phyloP scores from a whole-genome alignment of 2,113 vertebrate species.

The Poecilia latipinna region DNA sequence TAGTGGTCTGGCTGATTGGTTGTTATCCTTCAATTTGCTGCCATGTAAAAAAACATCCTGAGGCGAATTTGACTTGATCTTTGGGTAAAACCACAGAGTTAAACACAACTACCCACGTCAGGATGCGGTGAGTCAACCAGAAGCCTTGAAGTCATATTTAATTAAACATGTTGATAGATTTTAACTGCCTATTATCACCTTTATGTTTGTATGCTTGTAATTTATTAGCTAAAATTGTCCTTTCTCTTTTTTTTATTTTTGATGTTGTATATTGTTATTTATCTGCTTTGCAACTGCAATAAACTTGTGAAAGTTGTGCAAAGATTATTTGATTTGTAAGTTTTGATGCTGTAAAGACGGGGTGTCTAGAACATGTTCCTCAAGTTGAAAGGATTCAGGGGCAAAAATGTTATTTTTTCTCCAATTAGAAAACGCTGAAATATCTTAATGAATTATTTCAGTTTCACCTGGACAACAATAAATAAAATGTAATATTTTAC shows the following conservation, averaged over 20 bases:
- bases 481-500: no score
- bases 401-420: no score
- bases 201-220: slow-evolving; percentile 20
- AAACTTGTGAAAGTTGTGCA: slow-evolving; percentile 37
- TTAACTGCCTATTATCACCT: slow-evolving; percentile 7
- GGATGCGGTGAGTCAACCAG: no score
- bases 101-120: background rate
- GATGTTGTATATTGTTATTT: slow-evolving; percentile 7
- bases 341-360: no score
- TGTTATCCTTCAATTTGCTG: background rate
- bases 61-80: background rate
- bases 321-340: background rate
- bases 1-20: no score
- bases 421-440: no score
- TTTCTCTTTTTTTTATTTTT: slow-evolving; percentile 9
- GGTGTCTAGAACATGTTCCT: no score
- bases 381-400: no score
- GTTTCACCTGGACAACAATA: no score
- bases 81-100: slow-evolving; percentile 2
- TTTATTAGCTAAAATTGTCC: slow-evolving; percentile 13
- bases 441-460: no score
- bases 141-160: background rate
- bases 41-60: background rate
- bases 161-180: slow-evolving; percentile 1
- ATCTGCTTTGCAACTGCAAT: slow-evolving; percentile 54